phyloP scores from a whole-genome alignment of 2,797 vertebrate genomes.

The Astyanax mexicanus region DNA sequence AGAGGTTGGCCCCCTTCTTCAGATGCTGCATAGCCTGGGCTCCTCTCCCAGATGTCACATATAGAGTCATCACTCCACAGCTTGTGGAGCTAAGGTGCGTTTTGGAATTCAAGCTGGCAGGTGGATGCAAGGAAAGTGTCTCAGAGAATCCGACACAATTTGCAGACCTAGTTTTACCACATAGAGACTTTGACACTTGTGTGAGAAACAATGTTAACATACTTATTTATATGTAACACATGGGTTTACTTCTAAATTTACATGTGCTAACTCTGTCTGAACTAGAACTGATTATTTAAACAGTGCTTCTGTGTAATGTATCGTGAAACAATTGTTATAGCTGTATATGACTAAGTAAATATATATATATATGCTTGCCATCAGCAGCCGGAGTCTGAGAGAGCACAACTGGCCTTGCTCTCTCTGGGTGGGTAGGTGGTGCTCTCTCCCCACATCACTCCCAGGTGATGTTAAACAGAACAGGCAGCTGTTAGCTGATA shows the following conservation, averaged over 20 bases:
- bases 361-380: too few species aligned
- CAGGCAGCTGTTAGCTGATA: too few species aligned
- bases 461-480: too few species aligned
- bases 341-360: too few species aligned
- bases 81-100: conserved; percentile 23
- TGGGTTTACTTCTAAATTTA: not conserved
- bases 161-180: not conserved
- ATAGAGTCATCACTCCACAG: conserved; percentile 33
- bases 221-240: conserved; percentile 10
- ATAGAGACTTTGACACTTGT: conserved; percentile 23
- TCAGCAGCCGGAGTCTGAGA: too few species aligned
- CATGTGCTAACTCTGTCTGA: too few species aligned
- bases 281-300: too few species aligned
- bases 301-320: too few species aligned
- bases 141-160: not conserved
- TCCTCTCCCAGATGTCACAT: conserved; percentile 40
- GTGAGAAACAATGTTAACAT: conserved; percentile 8
- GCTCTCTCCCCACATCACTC: too few species aligned
- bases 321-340: too few species aligned
- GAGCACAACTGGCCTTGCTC: too few species aligned
- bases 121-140: conserved; percentile 22
- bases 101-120: conserved; percentile 4
- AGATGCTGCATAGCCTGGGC: conserved; percentile 21
- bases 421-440: too few species aligned
- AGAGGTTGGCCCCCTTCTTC: not conserved